Evolutionary conservation across 2,113 vertebrate species (phyloP).

Genomic region (Proterorhinus semilunaris): DNA sequence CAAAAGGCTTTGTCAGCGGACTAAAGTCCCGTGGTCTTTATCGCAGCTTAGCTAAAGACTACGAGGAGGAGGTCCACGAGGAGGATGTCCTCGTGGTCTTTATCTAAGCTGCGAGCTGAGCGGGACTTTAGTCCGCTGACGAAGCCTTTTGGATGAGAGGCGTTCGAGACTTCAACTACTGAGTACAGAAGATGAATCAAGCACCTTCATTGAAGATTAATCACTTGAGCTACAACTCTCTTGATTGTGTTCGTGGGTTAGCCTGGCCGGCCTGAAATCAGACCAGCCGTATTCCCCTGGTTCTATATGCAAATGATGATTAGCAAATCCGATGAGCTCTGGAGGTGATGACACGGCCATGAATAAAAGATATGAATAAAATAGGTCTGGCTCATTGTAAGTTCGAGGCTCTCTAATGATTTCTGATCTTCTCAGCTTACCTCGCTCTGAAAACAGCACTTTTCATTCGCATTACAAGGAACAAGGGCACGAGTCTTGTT

Average conservation of each 20-base stretch:
- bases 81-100: too few species aligned
- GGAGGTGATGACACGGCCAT: not conserved
- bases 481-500: not conserved
- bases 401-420: not conserved
- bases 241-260: not conserved
- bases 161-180: too few species aligned
- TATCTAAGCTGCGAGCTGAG: too few species aligned
- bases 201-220: too few species aligned
- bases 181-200: too few species aligned
- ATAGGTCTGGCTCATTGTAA: not conserved
- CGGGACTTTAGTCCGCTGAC: too few species aligned
- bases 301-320: not conserved
- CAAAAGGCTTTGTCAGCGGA: too few species aligned
- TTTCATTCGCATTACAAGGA: not conserved
- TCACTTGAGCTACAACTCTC: too few species aligned
- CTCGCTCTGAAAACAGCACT: not conserved
- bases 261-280: constrained; percentile 19
- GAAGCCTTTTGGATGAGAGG: too few species aligned
- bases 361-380: constrained; percentile 11
- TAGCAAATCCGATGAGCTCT: constrained; percentile 9
- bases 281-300: constrained; percentile 6
- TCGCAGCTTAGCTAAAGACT: too few species aligned
- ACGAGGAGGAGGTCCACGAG: too few species aligned
- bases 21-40: too few species aligned
- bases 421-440: not conserved